These are phyloP conservation scores for Tethya wilhelma DNA, from an alignment of 37 sponge, comb jelly and placozoan genomes.

Conservation along the genomic window DNA sequence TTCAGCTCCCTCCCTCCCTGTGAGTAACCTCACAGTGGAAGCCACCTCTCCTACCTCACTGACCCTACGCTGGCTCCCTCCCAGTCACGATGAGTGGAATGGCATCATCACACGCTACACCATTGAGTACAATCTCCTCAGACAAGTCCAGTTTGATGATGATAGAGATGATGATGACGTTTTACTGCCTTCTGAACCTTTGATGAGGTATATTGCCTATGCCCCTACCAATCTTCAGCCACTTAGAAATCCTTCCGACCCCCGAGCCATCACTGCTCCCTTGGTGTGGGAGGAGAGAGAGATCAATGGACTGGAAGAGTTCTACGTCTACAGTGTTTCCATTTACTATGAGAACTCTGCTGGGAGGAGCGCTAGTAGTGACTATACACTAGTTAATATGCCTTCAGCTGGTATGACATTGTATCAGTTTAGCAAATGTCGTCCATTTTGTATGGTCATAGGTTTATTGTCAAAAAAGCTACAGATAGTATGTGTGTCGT, in stretches of 20 bases:
- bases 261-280: background rate
- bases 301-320: slow-evolving; percentile 17
- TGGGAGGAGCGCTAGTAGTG: slow-evolving; percentile 11
- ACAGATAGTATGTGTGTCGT: background rate
- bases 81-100: slow-evolving; percentile 1
- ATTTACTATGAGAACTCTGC: slow-evolving; percentile 11
- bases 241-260: background rate
- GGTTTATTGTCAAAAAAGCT: too few relatives aligned
- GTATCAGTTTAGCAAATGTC: too few relatives aligned
- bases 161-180: background rate
- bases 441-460: too few relatives aligned
- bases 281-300: background rate
- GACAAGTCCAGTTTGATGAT: background rate
- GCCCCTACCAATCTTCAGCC: background rate
- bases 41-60: background rate
- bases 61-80: slow-evolving; percentile 5
- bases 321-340: background rate
- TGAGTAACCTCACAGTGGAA: background rate
- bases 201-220: background rate
- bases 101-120: slow-evolving; percentile 19
- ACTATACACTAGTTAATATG: background rate
- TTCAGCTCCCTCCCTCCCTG: slow-evolving; percentile 7
- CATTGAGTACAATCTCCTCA: background rate
- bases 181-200: background rate
- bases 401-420: slow-evolving; percentile 4